Evolutionary conservation across 2,797 vertebrate genomes (phyloP).

Genomic region (Semotilus atromaculatus): DNA sequence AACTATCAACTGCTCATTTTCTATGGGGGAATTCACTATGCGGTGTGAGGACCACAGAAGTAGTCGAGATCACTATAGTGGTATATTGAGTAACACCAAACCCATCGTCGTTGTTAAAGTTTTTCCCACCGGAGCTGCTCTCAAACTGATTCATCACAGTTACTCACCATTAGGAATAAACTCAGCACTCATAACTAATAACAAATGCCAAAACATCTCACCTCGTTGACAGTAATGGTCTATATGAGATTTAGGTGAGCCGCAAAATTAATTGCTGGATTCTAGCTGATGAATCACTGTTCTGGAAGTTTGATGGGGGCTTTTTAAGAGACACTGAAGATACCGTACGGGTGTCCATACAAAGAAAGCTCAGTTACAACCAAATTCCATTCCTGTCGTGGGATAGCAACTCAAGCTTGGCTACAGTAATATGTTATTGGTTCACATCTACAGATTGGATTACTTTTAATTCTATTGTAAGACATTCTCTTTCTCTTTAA

Average conservation of each 20-base stretch:
- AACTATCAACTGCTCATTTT: too few relatives aligned
- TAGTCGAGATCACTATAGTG: conserved; percentile 39
- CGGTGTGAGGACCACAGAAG: conserved; percentile 30
- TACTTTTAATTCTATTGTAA: conserved; percentile 45
- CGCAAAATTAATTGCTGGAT: conserved; percentile 47
- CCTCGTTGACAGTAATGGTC: conserved; percentile 61
- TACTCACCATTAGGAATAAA: conserved; percentile 57
- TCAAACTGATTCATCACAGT: conserved; percentile 51
- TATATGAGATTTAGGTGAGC: conserved; percentile 60
- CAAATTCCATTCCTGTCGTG: conserved; percentile 55
- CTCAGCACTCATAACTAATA: conserved; percentile 61
- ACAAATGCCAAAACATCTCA: conserved; percentile 64
- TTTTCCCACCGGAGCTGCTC: conserved; percentile 49
- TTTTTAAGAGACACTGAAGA: conserved; percentile 55
- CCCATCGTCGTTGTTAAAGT: conserved; percentile 32
- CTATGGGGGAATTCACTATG: too few relatives aligned
- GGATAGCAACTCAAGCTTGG: conserved; percentile 47
- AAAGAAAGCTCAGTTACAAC: conserved; percentile 57
- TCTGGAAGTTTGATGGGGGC: conserved; percentile 55
- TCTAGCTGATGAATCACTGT: conserved; percentile 50
- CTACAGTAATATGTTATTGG: conserved; percentile 46
- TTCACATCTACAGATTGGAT: conserved; percentile 31
- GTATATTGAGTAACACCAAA: conserved; percentile 45
- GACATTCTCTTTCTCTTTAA: conserved; percentile 28
- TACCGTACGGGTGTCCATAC: conserved; percentile 42